Evolutionary conservation across 2,888 invertebrate species (phyloP).

Genomic region (Latrodectus hesperus): DNA sequence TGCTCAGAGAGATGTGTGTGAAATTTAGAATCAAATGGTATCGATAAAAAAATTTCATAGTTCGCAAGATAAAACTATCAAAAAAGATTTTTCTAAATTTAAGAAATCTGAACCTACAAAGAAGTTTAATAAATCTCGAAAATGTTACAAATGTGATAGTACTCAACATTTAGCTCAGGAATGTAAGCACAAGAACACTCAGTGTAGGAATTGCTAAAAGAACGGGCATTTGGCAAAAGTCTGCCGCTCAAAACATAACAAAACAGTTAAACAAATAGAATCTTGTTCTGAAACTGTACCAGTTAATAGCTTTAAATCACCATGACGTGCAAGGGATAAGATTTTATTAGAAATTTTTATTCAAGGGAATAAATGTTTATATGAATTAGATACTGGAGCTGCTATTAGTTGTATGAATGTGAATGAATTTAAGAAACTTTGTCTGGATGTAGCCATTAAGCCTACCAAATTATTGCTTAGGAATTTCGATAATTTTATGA

Average conservation of each 20-base stretch:
- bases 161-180: constrained; percentile 50
- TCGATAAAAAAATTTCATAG: constrained; percentile 21
- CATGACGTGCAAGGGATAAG: constrained; percentile 38
- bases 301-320: constrained; percentile 45
- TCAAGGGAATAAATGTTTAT: constrained; percentile 40
- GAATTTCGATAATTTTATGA: constrained; percentile 48
- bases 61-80: too few species aligned
- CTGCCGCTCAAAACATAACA: constrained; percentile 45
- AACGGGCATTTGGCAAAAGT: constrained; percentile 48
- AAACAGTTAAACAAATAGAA: constrained; percentile 49
- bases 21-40: constrained; percentile 16
- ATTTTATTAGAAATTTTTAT: constrained; percentile 47
- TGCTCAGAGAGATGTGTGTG: constrained; percentile 18
- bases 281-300: constrained; percentile 44
- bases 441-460: constrained; percentile 40
- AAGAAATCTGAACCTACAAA: background rate
- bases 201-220: constrained; percentile 46
- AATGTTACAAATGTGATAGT: constrained; percentile 47
- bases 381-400: constrained; percentile 44
- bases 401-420: constrained; percentile 48
- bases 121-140: constrained; percentile 39
- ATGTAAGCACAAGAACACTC: constrained; percentile 50
- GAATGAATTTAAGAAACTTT: constrained; percentile 45
- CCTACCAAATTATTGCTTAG: constrained; percentile 42
- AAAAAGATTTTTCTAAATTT: constrained; percentile 15